Conservation (phyloP, 2,113 vertebrate species). For the Phodopus roborovskii region DNA sequence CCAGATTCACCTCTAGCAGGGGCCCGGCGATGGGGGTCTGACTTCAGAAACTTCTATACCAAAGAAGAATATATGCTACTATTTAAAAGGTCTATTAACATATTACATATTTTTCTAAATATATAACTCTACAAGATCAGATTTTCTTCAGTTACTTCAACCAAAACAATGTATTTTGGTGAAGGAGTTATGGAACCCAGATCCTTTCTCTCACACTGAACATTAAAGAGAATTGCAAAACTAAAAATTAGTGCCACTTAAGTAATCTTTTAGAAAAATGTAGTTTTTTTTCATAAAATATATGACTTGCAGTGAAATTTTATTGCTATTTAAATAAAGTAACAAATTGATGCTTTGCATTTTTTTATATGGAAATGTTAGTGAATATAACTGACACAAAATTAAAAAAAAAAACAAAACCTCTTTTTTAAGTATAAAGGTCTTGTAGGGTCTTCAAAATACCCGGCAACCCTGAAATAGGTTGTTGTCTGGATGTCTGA, state of each 20-base stretch:
- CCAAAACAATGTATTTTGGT: not conserved
- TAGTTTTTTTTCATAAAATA: not conserved
- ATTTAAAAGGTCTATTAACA: not conserved
- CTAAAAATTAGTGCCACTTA: not conserved
- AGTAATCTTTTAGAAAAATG: not conserved
- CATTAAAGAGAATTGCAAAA: not conserved
- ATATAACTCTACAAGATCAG: not conserved
- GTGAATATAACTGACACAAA: not conserved
- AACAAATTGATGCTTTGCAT: not conserved
- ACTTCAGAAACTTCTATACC: not conserved
- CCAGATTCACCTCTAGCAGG: too few species aligned
- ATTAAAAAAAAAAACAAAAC: not conserved
- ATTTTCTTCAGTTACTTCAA: not conserved
- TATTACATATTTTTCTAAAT: not conserved
- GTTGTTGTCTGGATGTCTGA: not conserved
- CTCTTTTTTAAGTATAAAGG: not conserved
- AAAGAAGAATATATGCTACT: not conserved
- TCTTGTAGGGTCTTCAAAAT: not conserved
- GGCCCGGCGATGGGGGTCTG: too few species aligned
- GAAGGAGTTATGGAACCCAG: not conserved
- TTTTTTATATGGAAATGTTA: not conserved
- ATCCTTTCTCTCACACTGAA: not conserved
- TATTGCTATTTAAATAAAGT: slow-evolving; percentile 13
- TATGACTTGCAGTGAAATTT: not conserved
- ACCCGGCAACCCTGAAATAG: not conserved